phyloP scores from a whole-genome alignment of 2,113 vertebrate genomes.

The Oryzias woworae region DNA sequence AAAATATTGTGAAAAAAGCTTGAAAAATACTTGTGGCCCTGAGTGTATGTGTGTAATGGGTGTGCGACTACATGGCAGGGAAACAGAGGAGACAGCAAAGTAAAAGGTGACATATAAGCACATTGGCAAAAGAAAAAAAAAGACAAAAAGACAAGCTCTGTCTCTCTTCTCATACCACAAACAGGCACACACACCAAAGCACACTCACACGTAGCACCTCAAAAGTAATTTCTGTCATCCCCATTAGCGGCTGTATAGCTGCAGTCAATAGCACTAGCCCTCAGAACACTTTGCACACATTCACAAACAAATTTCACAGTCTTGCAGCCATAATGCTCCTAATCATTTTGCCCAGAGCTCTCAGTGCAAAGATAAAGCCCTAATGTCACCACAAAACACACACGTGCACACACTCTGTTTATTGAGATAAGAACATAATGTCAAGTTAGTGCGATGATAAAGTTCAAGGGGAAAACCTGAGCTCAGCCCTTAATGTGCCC shows the following conservation, averaged over 20 bases:
- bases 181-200: background rate
- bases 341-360: constrained; percentile 52
- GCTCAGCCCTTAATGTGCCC: constrained; percentile 39
- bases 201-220: constrained; percentile 31
- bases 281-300: constrained; percentile 25
- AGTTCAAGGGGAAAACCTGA: constrained; percentile 62
- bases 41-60: constrained; percentile 9
- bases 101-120: constrained; percentile 33
- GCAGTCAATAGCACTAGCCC: constrained; percentile 60
- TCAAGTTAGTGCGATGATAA: constrained; percentile 54
- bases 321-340: constrained; percentile 46
- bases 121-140: constrained; percentile 17
- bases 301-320: constrained; percentile 26
- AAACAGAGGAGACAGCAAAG: constrained; percentile 3
- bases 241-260: constrained; percentile 50
- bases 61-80: constrained; percentile 1
- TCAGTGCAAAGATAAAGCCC: constrained; percentile 50
- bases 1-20: background rate
- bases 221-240: constrained; percentile 50
- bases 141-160: background rate
- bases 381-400: constrained; percentile 53
- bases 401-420: constrained; percentile 29
- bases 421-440: constrained; percentile 61
- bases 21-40: constrained; percentile 18
- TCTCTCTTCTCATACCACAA: background rate